Conservation (phyloP, 53 echinoderm and acorn worm species). For the Holothuria scabra region DNA sequence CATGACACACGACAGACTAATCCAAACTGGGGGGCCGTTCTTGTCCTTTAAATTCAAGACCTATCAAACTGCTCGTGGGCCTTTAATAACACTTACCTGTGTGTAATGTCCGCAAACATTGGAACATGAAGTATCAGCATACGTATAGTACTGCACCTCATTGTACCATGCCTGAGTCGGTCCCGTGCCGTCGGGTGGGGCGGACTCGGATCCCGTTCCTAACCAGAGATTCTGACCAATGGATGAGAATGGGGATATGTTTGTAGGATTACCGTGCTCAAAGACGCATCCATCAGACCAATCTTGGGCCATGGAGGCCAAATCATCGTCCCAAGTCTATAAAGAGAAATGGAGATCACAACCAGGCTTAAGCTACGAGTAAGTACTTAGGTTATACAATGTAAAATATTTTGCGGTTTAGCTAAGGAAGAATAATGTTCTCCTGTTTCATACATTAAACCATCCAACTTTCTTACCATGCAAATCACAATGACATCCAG, state of each 20-base stretch:
- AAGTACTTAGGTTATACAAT: not conserved
- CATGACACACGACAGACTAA: too few species aligned
- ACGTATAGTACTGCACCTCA: slow-evolving; percentile 67
- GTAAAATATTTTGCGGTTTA: too few species aligned
- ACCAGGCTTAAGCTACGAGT: not conserved
- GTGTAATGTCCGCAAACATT: slow-evolving; percentile 89
- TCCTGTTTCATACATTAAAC: too few species aligned
- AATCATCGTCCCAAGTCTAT: slow-evolving; percentile 84
- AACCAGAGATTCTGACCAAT: slow-evolving; percentile 89
- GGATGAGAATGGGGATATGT: slow-evolving; percentile 59
- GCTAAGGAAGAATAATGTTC: too few species aligned
- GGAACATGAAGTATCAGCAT: slow-evolving; percentile 52
- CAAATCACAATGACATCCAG: too few species aligned
- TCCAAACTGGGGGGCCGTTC: too few species aligned
- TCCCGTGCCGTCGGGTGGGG: slow-evolving; percentile 51
- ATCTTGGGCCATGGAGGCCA: slow-evolving; percentile 88
- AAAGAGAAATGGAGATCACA: not conserved
- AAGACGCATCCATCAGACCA: slow-evolving; percentile 84
- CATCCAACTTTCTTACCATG: too few species aligned
- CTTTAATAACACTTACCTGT: slow-evolving; percentile 57
- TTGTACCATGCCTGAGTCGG: slow-evolving; percentile 78
- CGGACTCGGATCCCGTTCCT: slow-evolving; percentile 44
- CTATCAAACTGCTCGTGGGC: not conserved
- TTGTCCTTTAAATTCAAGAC: too few species aligned
- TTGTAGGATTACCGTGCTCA: slow-evolving; percentile 83